phyloP scores from a whole-genome alignment of 2,888 invertebrate genomes.

The Drosophila quinaria region DNA sequence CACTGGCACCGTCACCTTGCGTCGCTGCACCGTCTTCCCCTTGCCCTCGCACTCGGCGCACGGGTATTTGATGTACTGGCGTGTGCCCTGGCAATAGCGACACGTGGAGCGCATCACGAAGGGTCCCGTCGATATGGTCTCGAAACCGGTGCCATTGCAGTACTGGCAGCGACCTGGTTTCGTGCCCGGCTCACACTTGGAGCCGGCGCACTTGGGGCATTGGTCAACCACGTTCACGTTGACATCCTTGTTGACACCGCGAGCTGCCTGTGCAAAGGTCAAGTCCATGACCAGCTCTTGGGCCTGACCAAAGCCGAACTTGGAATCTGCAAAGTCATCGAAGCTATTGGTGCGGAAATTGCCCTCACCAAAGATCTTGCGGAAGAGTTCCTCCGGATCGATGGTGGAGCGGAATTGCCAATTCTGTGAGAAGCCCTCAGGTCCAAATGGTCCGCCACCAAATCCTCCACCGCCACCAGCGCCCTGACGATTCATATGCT shows the following conservation, averaged over 20 bases:
- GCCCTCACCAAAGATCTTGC: constrained; percentile 97
- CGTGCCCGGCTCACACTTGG: constrained; percentile 95
- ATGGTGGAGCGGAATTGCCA: constrained; percentile 96
- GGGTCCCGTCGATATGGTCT: constrained; percentile 95
- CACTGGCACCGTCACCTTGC: constrained; percentile 95
- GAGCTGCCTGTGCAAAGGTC: constrained; percentile 96
- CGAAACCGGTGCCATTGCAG: constrained; percentile 99
- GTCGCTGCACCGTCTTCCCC: constrained; percentile 95
- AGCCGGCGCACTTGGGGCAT: constrained; percentile 95
- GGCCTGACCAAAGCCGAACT: constrained; percentile 95
- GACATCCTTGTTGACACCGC: constrained; percentile 97
- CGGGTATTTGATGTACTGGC: constrained; percentile 95
- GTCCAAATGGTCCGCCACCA: constrained; percentile 73
- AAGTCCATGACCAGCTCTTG: constrained; percentile 97
- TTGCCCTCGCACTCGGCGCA: constrained; percentile 97
- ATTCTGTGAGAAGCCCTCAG: constrained; percentile 89
- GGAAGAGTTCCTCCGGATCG: constrained; percentile 98
- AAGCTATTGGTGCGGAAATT: constrained; percentile 89
- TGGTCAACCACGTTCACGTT: constrained; percentile 96
- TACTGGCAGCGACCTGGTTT: constrained; percentile 95
- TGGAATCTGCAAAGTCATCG: constrained; percentile 95
- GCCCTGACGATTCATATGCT: constrained; percentile 93
- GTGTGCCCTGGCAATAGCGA: constrained; percentile 94
- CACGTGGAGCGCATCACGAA: constrained; percentile 99
- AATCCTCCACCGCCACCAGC: constrained; percentile 84